Conservation (phyloP, 2,888 invertebrate species). For the Cynaeus angustus region DNA sequence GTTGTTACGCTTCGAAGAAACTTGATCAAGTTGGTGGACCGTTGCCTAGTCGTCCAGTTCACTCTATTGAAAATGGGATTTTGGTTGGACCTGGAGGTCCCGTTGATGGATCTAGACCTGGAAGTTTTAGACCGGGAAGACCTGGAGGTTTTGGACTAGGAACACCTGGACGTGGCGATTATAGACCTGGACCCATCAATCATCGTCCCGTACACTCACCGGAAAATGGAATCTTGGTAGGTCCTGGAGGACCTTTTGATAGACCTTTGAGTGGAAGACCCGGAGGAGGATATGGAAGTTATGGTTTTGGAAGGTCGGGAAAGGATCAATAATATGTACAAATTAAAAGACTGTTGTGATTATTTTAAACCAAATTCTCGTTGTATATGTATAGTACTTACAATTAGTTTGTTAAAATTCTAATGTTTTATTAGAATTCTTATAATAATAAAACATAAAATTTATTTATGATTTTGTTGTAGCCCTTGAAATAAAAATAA, state of each 20-base stretch:
- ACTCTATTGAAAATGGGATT: conserved; percentile 69
- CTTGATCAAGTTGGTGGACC: conserved; percentile 61
- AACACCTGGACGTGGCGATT: conserved; percentile 15
- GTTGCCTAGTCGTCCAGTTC: conserved; percentile 65
- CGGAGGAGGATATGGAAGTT: conserved; percentile 30
- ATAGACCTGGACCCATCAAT: conserved; percentile 31
- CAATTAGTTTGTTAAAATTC: conserved; percentile 1
- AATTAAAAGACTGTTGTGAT: conserved; percentile 43
- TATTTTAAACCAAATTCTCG: conserved; percentile 21
- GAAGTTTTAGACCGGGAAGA: conserved; percentile 42
- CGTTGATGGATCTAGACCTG: conserved; percentile 60
- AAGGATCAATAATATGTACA: conserved; percentile 23
- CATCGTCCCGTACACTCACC: conserved; percentile 51
- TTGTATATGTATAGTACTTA: neutral
- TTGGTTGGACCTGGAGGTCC: conserved; percentile 72
- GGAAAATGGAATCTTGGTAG: conserved; percentile 63
- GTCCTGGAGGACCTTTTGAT: conserved; percentile 65
- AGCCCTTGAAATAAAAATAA: too few relatives aligned
- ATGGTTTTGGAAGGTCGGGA: conserved; percentile 43
- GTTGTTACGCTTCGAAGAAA: conserved; percentile 74
- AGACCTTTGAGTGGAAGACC: conserved; percentile 54
- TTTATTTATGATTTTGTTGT: too few relatives aligned
- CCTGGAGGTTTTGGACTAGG: conserved; percentile 53
- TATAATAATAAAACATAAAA: too few relatives aligned
- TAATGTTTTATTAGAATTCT: too few relatives aligned